A percentile compares a stretch with the other conserved stretches of the same genome.
phyloP scores from a whole-genome alignment of 2,888 invertebrate genomes.

The Rhagonycha fulva region DNA sequence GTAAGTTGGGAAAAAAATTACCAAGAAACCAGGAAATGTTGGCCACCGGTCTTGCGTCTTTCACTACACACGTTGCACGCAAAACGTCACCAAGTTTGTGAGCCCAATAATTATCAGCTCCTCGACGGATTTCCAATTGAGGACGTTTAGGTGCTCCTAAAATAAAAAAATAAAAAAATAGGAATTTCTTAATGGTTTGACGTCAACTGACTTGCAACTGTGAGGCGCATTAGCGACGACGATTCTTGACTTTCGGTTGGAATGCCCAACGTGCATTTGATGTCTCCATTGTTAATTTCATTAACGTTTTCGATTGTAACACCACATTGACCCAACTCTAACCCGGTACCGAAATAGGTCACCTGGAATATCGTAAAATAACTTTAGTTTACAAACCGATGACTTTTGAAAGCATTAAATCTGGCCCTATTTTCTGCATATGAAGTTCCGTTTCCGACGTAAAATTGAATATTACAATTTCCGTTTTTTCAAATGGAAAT shows the following conservation, averaged over 20 bases:
- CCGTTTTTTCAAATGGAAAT: background rate
- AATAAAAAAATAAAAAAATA: slow-evolving; percentile 35
- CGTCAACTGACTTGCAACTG: slow-evolving; percentile 72
- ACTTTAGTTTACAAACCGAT: background rate
- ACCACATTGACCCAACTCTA: slow-evolving; percentile 72
- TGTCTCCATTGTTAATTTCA: slow-evolving; percentile 71
- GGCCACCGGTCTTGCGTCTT: slow-evolving; percentile 74
- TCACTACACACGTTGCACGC: slow-evolving; percentile 68
- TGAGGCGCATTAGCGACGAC: slow-evolving; percentile 63
- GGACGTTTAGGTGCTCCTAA: slow-evolving; percentile 57
- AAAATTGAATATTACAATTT: background rate
- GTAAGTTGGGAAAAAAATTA: slow-evolving; percentile 43
- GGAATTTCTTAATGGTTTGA: background rate
- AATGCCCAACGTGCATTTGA: slow-evolving; percentile 69
- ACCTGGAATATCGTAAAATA: slow-evolving; percentile 40
- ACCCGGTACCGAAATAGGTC: slow-evolving; percentile 57
- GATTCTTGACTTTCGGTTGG: slow-evolving; percentile 62
- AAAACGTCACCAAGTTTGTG: slow-evolving; percentile 67
- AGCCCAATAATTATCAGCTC: slow-evolving; percentile 50
- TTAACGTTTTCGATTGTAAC: slow-evolving; percentile 66
- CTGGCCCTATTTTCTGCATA: background rate
- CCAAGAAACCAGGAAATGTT: slow-evolving; percentile 76
- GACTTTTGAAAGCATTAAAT: background rate
- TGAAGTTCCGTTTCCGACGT: background rate
- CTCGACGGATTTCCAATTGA: slow-evolving; percentile 55